phyloP scores from a whole-genome alignment of 2,113 vertebrate species.

The Odobenus rosmarus region DNA sequence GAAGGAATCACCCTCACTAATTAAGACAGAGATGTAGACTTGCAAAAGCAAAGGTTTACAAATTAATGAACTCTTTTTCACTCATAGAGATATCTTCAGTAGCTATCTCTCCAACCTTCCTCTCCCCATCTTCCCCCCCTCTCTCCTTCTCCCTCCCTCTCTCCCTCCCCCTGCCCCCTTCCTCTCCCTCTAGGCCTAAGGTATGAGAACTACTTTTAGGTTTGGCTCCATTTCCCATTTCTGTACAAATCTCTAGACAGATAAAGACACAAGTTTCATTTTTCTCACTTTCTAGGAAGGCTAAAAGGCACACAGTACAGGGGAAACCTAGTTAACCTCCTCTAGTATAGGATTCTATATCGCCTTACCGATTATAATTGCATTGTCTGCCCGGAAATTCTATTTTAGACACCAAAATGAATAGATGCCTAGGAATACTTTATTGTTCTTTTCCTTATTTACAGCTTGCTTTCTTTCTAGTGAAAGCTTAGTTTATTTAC shows the following conservation, averaged over 20 bases:
- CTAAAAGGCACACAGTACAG: neutral
- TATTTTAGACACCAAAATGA: neutral
- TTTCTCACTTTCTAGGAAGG: neutral
- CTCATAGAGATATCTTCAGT: neutral
- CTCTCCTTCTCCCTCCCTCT: neutral
- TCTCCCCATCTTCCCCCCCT: neutral
- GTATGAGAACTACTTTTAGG: neutral
- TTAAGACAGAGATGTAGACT: neutral
- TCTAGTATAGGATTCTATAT: neutral
- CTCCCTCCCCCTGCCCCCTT: neutral
- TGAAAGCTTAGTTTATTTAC: conserved; percentile 1
- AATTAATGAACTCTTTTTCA: neutral
- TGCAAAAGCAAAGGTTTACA: neutral
- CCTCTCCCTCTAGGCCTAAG: neutral
- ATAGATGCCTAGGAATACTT: neutral
- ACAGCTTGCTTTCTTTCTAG: neutral
- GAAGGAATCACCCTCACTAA: neutral
- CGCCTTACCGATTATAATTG: neutral
- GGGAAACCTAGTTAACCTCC: neutral
- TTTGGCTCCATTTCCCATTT: neutral
- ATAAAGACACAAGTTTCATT: neutral
- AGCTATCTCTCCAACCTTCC: neutral
- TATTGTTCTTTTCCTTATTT: neutral
- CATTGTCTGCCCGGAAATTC: neutral
- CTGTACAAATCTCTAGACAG: neutral